Percentiles rank a stretch among this genome's conserved stretches.
These are phyloP conservation scores for Bergia puertoricense DNA, from an alignment of 92 coral and sea anemone genomes.

Conservation along the genomic window DNA sequence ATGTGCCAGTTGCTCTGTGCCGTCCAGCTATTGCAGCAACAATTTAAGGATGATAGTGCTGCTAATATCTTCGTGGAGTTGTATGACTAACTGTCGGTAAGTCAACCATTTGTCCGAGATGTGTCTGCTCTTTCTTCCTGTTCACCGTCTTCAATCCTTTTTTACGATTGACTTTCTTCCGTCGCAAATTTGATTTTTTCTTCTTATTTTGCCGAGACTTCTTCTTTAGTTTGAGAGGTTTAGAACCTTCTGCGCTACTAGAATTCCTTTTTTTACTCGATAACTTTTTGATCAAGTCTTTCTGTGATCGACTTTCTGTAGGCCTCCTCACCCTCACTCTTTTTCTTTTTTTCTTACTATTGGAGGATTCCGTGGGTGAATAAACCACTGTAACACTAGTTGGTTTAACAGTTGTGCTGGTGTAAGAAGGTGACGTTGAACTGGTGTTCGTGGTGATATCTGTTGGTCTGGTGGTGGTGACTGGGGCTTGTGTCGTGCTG, in stretches of 20 bases:
- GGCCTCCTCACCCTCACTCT: neutral
- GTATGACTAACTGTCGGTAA: neutral
- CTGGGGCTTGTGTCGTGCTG: constrained; percentile 6
- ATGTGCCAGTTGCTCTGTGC: too few species aligned
- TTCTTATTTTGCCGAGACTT: constrained; percentile 21
- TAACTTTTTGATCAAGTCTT: neutral
- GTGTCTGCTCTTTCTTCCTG: neutral
- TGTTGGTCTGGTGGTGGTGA: neutral
- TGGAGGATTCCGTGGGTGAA: neutral
- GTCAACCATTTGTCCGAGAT: neutral
- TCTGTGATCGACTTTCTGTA: constrained; percentile 7
- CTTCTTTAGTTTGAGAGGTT: neutral
- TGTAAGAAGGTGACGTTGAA: neutral
- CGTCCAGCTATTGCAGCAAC: neutral
- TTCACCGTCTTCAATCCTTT: neutral
- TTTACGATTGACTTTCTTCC: constrained; percentile 20
- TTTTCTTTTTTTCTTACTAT: neutral
- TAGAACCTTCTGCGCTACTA: neutral
- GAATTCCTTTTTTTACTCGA: neutral
- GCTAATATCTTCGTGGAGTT: neutral
- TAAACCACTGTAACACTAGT: neutral
- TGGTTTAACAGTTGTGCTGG: neutral
- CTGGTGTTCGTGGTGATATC: neutral
- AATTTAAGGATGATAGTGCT: neutral
- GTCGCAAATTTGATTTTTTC: constrained; percentile 31